Conservation (phyloP, 2,888 invertebrate species). For the Abrostola triplasia region DNA sequence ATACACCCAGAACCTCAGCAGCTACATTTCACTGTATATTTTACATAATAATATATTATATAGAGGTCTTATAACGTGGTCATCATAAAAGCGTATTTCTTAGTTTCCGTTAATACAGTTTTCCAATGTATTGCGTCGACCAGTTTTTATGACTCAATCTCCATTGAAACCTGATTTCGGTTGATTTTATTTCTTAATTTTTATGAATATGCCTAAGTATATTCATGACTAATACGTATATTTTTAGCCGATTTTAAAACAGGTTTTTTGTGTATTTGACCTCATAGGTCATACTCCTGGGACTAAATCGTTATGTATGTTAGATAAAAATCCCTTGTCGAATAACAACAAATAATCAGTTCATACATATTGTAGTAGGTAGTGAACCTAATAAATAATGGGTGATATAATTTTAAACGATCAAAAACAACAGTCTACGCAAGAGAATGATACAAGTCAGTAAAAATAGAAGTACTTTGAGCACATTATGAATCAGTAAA, state of each 20-base stretch:
- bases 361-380: too few relatives aligned
- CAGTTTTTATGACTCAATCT: constrained; percentile 55
- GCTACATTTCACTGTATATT: constrained; percentile 14
- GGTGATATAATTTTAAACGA: too few relatives aligned
- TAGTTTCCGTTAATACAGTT: constrained; percentile 53
- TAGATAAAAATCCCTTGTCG: too few relatives aligned
- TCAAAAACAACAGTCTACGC: too few relatives aligned
- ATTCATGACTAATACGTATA: not conserved
- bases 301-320: too few relatives aligned
- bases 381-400: too few relatives aligned
- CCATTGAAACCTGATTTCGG: constrained; percentile 34
- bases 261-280: not conserved
- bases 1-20: constrained; percentile 11
- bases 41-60: constrained; percentile 34
- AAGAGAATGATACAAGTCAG: not conserved
- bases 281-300: too few relatives aligned
- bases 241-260: not conserved
- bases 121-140: constrained; percentile 45
- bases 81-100: constrained; percentile 41
- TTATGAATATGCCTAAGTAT: not conserved
- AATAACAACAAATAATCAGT: too few relatives aligned
- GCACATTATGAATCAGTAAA: constrained; percentile 4
- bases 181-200: constrained; percentile 26
- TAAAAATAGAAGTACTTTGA: constrained; percentile 7
- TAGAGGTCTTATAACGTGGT: constrained; percentile 41